Evolutionary conservation across 2,888 invertebrate species (phyloP).

Genomic region (Ectemnius continuus): DNA sequence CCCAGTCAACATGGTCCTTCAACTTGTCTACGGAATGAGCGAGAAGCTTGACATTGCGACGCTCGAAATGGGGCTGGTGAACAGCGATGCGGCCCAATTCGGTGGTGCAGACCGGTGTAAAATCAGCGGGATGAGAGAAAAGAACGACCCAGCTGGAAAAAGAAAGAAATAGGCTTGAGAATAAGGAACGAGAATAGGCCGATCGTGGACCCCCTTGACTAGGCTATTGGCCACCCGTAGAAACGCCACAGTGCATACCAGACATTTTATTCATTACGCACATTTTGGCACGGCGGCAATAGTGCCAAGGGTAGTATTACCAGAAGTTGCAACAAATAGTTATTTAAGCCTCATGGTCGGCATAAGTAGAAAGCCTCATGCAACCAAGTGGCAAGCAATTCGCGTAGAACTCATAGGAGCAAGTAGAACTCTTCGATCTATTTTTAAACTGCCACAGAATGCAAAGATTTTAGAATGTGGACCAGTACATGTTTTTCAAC

Average conservation of each 20-base stretch:
- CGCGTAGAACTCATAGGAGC: background rate
- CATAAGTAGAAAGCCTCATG: background rate
- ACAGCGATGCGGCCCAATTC: slow-evolving; percentile 89
- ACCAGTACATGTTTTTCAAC: too few relatives aligned
- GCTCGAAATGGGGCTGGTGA: slow-evolving; percentile 84
- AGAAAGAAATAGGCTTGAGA: background rate
- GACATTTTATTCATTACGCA: slow-evolving; percentile 1
- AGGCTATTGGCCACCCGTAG: background rate
- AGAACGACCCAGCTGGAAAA: slow-evolving; percentile 88
- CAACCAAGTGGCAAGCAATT: background rate
- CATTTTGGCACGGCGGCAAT: slow-evolving; percentile 18
- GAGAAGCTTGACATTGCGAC: slow-evolving; percentile 86
- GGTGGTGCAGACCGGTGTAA: slow-evolving; percentile 94
- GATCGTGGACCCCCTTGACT: too few relatives aligned
- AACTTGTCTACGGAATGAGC: slow-evolving; percentile 90
- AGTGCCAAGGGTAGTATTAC: slow-evolving; percentile 30
- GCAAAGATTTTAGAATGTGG: too few relatives aligned
- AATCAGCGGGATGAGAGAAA: slow-evolving; percentile 93
- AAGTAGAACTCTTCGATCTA: too few relatives aligned
- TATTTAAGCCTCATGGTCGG: slow-evolving; percentile 36
- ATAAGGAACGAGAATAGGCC: too few relatives aligned
- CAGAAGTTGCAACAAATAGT: slow-evolving; percentile 21
- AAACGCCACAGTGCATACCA: too few relatives aligned
- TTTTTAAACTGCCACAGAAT: too few relatives aligned
- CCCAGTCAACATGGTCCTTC: slow-evolving; percentile 87